These are phyloP conservation scores for Conger conger DNA, from an alignment of 2,113 vertebrate species.

Conservation along the genomic window DNA sequence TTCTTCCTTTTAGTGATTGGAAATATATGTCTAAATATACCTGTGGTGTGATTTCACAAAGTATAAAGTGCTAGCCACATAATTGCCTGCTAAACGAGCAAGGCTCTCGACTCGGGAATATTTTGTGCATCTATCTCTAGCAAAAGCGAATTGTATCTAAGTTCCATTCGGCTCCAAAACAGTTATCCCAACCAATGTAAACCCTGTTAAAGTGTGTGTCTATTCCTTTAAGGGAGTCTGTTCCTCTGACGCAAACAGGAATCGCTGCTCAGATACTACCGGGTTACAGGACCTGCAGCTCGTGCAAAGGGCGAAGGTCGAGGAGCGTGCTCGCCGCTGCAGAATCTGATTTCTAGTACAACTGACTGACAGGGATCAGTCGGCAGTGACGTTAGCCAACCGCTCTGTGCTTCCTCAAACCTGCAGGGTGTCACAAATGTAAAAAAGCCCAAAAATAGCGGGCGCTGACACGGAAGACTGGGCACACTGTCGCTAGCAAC, in stretches of 20 bases:
- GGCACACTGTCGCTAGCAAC: neutral
- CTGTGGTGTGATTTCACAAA: too few species aligned
- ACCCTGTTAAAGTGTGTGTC: neutral
- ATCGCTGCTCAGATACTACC: neutral
- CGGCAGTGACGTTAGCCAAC: neutral
- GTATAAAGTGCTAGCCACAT: too few species aligned
- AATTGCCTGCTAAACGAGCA: too few species aligned
- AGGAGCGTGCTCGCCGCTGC: neutral
- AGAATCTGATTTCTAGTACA: neutral
- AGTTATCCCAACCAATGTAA: neutral
- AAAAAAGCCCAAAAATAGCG: constrained; percentile 22
- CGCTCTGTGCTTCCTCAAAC: neutral
- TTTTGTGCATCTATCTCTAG: too few species aligned
- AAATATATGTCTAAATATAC: too few species aligned
- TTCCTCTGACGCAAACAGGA: neutral
- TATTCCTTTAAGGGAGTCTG: neutral
- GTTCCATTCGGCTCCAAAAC: neutral
- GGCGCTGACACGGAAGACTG: neutral
- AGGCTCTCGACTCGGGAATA: too few species aligned
- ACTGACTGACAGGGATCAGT: neutral
- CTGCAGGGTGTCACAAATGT: neutral
- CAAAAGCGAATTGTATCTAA: too few species aligned
- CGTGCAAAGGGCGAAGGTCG: neutral
- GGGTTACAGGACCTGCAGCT: constrained; percentile 8
- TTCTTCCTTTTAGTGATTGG: too few species aligned